A percentile compares a stretch with the other conserved stretches of the same genome.
These are phyloP conservation scores for Endomychus coccineus DNA, from an alignment of 2,888 invertebrate genomes.

Conservation along the genomic window DNA sequence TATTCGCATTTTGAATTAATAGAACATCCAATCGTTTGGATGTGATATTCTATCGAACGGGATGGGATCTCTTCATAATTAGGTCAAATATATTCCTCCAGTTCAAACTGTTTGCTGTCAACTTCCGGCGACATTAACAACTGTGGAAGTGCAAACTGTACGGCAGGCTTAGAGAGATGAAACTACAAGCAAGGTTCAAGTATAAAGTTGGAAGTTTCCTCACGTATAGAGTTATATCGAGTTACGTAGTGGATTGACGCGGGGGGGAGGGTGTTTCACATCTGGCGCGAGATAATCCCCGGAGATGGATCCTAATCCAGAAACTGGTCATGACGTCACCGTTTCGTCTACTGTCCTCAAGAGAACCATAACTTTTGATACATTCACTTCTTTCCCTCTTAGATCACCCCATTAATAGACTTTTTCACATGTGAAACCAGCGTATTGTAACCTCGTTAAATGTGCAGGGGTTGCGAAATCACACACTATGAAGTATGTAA, in stretches of 20 bases:
- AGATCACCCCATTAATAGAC: constrained; percentile 25
- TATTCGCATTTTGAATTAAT: too few relatives aligned
- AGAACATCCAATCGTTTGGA: too few relatives aligned
- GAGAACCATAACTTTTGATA: constrained; percentile 33
- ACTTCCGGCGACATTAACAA: constrained; percentile 22
- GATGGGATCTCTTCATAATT: too few relatives aligned
- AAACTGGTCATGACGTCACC: constrained; percentile 38
- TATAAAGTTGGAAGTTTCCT: constrained; percentile 33
- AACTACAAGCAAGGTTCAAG: constrained; percentile 3
- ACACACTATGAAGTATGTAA: too few relatives aligned
- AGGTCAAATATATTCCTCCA: too few relatives aligned
- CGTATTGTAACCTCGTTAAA: constrained; percentile 19
- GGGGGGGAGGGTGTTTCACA: constrained; percentile 30
- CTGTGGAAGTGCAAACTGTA: constrained; percentile 17
- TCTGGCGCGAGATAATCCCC: constrained; percentile 38
- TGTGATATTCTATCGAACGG: too few relatives aligned
- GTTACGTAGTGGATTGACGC: constrained; percentile 36
- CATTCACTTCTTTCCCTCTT: constrained; percentile 23
- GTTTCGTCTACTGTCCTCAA: constrained; percentile 24
- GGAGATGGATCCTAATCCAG: constrained; percentile 38
- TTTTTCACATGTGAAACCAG: constrained; percentile 27
- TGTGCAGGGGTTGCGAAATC: too few relatives aligned
- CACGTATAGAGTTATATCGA: constrained; percentile 39
- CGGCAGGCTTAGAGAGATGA: too few relatives aligned
- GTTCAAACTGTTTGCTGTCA: too few relatives aligned